Conservation (phyloP, 1,140 invertebrate species). For the Drosophila santomea region DNA sequence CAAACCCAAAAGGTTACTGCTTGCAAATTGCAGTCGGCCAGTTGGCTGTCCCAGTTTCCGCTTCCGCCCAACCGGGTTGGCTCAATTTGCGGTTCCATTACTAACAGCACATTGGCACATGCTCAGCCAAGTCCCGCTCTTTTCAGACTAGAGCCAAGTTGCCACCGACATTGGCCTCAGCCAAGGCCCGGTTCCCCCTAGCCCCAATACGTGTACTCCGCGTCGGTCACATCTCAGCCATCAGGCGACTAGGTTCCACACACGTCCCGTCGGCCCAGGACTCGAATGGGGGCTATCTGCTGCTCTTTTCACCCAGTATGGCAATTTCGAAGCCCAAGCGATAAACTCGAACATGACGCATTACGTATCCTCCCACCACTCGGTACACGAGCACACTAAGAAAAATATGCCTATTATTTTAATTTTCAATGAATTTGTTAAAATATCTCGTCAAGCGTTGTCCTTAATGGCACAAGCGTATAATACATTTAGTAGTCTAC, state of each 20-base stretch:
- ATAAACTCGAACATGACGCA: slow-evolving; percentile 68
- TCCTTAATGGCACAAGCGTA: too few species aligned
- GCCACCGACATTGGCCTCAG: slow-evolving; percentile 40
- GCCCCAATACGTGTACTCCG: slow-evolving; percentile 3
- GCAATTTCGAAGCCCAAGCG: slow-evolving; percentile 54
- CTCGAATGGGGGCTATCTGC: slow-evolving; percentile 19
- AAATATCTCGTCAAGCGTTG: too few species aligned
- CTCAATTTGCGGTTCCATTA: slow-evolving; percentile 81
- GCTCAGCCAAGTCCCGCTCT: slow-evolving; percentile 18
- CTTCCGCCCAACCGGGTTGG: slow-evolving; percentile 26
- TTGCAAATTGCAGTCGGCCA: slow-evolving; percentile 39
- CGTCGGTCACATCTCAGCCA: slow-evolving; percentile 34
- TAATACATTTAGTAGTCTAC: too few species aligned
- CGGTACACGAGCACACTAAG: slow-evolving; percentile 17
- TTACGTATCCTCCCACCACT: slow-evolving; percentile 37
- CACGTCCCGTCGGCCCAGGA: slow-evolving; percentile 34
- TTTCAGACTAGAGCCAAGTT: slow-evolving; percentile 6
- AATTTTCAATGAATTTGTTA: too few species aligned
- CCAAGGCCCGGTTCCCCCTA: slow-evolving; percentile 20
- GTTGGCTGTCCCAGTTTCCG: slow-evolving; percentile 20
- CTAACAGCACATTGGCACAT: slow-evolving; percentile 71
- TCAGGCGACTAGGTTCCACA: slow-evolving; percentile 43
- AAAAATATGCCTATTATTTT: background rate
- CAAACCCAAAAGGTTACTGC: slow-evolving; percentile 14
- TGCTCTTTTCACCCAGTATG: slow-evolving; percentile 33